These are phyloP conservation scores for Hydraecia micacea DNA, from an alignment of 2,888 invertebrate species.

Conservation along the genomic window DNA sequence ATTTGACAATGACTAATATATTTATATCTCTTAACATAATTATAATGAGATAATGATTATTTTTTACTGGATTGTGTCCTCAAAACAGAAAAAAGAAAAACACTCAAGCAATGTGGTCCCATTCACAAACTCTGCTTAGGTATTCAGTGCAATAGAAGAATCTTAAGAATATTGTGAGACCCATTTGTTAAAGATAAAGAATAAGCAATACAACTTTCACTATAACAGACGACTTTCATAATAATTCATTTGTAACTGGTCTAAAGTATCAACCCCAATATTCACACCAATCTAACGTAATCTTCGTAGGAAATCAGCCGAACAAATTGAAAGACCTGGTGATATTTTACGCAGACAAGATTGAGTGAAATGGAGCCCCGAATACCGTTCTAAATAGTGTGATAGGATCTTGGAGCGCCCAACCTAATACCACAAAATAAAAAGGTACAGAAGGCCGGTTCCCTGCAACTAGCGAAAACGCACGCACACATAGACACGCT, in stretches of 20 bases:
- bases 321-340: conserved; percentile 54
- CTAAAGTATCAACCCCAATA: conserved; percentile 2
- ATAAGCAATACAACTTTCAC: neutral
- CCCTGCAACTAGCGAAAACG: neutral
- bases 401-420: conserved; percentile 54
- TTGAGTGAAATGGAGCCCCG: conserved; percentile 43
- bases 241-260: conserved; percentile 10
- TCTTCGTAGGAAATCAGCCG: conserved; percentile 36
- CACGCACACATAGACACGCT: neutral
- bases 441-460: neutral
- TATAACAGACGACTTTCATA: neutral
- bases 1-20: conserved; percentile 2
- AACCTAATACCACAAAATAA: conserved; percentile 30
- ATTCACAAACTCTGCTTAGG: neutral
- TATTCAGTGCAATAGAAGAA: neutral
- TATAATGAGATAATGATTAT: conserved; percentile 10
- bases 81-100: neutral
- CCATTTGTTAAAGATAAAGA: neutral
- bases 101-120: neutral
- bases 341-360: conserved; percentile 50
- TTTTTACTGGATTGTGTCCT: neutral
- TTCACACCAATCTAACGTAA: conserved; percentile 26
- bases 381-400: conserved; percentile 57
- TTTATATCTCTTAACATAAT: neutral
- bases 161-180: neutral